Base-by-base conservation (phyloP, 1,140 invertebrate genomes). In the Eurytemora carolleeae region DNA sequence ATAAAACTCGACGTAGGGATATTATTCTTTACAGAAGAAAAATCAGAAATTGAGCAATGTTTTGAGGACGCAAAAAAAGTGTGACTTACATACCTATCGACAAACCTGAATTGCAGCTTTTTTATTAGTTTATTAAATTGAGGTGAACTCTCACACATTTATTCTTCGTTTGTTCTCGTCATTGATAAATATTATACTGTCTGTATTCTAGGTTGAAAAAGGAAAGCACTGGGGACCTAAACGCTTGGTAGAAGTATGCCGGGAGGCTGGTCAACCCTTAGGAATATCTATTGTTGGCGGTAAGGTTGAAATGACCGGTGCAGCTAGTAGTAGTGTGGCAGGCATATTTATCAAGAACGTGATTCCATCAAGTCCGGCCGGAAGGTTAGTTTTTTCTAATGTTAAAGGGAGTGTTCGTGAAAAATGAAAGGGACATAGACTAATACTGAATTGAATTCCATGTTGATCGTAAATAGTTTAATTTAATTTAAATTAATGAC, bases 341-440 rank as follows among this genome's bases (percentile, higher is more conserved):
- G 94, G 94, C 16, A 97, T 98, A 68, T 98, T 98, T 72, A 93
- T 98, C 66, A 98, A 98, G 74, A 91, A 94, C 71, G 92, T 98
- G 7, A 77, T 96, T 24, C 81, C 86, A 1, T 82, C 91, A 64
- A 96, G 90, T 77, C 92, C 93, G 18, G 94, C 93, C 3, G 79
- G 67, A 84, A 44, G 31, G 31, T 44, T 12, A 44, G 31, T 44
- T 12, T 44, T n/a, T n/a, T n/a, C n/a, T n/a, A n/a, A n/a, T n/a
- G n/a, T n/a, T n/a, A n/a, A n/a, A n/a, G n/a, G n/a, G n/a, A n/a
- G n/a, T n/a, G n/a, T n/a, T n/a, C n/a, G n/a, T n/a, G n/a, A n/a
- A n/a, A n/a, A n/a, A n/a, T n/a, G n/a, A n/a, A n/a, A n/a, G n/a
- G n/a, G n/a, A n/a, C n/a, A n/a, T n/a, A n/a, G n/a, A n/a, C n/a